These are phyloP conservation scores for Oreochromis mossambicus DNA, from an alignment of 2,797 vertebrate species.

Conservation along the genomic window DNA sequence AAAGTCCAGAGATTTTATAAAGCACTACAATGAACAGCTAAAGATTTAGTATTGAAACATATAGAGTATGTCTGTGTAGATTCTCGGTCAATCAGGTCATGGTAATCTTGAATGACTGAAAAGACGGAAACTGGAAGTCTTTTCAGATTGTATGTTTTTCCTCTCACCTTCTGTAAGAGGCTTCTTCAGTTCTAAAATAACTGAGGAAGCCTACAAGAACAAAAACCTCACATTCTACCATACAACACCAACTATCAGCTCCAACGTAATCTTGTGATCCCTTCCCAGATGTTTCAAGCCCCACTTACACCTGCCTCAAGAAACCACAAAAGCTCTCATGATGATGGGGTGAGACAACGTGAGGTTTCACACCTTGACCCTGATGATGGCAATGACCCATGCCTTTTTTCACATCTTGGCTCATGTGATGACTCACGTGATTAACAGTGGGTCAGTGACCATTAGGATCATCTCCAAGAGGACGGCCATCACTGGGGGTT, in stretches of 20 bases:
- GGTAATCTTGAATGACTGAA: background rate
- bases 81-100: background rate
- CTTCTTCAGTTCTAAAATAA: background rate
- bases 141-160: background rate
- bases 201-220: background rate
- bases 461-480: background rate
- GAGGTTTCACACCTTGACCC: background rate
- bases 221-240: background rate
- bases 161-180: background rate
- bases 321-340: background rate
- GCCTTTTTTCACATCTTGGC: background rate
- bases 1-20: background rate
- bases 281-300: background rate
- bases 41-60: background rate
- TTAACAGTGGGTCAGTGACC: background rate
- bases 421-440: background rate
- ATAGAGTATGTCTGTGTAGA: background rate
- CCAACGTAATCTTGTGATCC: background rate
- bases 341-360: background rate
- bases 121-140: background rate
- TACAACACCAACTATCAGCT: background rate
- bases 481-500: background rate
- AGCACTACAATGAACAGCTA: background rate
- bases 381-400: background rate
- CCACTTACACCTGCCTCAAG: background rate